A percentile compares a stretch with the other conserved stretches of the same genome.
Evolutionary conservation across 2,113 vertebrate genomes (phyloP).

Genomic region (Cryptoleucopteryx plumbea): DNA sequence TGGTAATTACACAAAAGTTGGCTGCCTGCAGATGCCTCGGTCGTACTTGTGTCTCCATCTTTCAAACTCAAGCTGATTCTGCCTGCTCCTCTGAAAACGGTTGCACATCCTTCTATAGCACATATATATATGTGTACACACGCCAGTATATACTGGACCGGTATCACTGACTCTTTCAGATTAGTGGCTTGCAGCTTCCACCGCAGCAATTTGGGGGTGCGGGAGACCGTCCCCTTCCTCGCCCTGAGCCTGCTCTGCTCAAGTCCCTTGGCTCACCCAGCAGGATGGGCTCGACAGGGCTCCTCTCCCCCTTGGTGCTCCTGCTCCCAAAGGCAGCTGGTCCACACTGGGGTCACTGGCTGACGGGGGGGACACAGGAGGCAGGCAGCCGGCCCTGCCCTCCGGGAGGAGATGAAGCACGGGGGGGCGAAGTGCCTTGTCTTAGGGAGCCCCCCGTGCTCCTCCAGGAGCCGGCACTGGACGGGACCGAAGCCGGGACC

Average conservation of each 20-base stretch:
- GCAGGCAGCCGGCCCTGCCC: neutral
- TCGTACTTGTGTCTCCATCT: neutral
- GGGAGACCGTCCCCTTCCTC: neutral
- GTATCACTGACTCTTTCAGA: neutral
- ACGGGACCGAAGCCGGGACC: too few species aligned
- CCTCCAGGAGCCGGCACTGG: neutral
- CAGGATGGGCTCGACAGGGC: rapidly evolving
- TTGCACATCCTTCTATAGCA: neutral
- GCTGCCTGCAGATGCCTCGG: neutral
- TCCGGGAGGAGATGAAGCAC: too few species aligned
- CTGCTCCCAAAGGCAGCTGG: neutral
- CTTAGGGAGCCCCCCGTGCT: neutral
- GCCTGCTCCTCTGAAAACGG: neutral
- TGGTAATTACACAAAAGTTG: neutral
- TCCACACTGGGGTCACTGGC: rapidly evolving
- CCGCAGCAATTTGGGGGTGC: rapidly evolving
- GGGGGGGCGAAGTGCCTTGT: rapidly evolving
- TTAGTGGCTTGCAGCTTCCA: neutral
- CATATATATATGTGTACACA: rapidly evolving
- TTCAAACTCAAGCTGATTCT: neutral
- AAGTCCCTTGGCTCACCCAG: rapidly evolving
- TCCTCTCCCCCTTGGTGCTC: too few species aligned
- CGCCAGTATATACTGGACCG: neutral
- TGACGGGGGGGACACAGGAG: too few species aligned
- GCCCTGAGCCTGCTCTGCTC: neutral